Conservation (phyloP, 2,888 invertebrate genomes). For the Himalopsyche tibetana region DNA sequence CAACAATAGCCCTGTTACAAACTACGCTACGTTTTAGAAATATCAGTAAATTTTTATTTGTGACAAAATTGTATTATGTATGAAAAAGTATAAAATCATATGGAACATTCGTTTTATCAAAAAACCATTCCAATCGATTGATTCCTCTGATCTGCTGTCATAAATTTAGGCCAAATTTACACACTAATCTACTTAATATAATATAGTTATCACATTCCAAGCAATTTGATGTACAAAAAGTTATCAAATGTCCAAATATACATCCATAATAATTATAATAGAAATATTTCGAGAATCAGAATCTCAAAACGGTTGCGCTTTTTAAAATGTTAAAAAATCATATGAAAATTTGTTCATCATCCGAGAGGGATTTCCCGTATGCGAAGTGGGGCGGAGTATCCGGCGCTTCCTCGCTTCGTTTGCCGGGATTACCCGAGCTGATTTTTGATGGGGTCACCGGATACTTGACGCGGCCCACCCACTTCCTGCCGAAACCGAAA, state of each 20-base stretch:
- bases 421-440: slow-evolving; percentile 69
- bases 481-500: slow-evolving; percentile 78
- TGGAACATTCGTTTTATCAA: slow-evolving; percentile 39
- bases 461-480: slow-evolving; percentile 80
- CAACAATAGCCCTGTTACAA: slow-evolving; percentile 59
- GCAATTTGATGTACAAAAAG: slow-evolving; percentile 54
- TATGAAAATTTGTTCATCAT: slow-evolving; percentile 82
- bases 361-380: slow-evolving; percentile 77
- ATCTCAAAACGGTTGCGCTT: neutral
- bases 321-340: slow-evolving; percentile 67
- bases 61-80: slow-evolving; percentile 6
- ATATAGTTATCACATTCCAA: slow-evolving; percentile 64
- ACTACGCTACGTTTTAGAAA: slow-evolving; percentile 47
- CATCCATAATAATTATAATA: slow-evolving; percentile 45
- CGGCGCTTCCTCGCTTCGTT: slow-evolving; percentile 71
- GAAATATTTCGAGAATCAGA: slow-evolving; percentile 16
- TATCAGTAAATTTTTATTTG: slow-evolving; percentile 19
- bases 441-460: slow-evolving; percentile 81
- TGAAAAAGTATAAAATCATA: slow-evolving; percentile 43
- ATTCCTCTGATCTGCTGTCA: slow-evolving; percentile 46
- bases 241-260: slow-evolving; percentile 45
- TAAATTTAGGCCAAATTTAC: slow-evolving; percentile 61
- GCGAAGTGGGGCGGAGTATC: slow-evolving; percentile 71
- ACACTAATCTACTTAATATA: slow-evolving; percentile 58
- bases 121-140: slow-evolving; percentile 40